phyloP scores from a whole-genome alignment of 2,888 invertebrate species.

The Caenorhabditis imperialis region DNA sequence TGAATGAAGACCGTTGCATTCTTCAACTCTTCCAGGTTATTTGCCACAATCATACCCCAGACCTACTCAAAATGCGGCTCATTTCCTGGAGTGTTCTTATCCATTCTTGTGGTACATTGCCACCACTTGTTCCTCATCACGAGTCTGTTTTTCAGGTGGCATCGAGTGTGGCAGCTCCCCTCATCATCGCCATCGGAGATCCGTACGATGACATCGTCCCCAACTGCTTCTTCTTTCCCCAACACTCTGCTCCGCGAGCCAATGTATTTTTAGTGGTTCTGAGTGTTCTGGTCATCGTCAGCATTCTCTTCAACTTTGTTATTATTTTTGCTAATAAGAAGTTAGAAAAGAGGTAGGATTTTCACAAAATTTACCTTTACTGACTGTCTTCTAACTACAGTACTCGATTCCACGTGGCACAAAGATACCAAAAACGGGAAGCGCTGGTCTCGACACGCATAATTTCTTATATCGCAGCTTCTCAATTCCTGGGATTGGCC shows the following conservation, averaged over 20 bases:
- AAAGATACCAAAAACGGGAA: slow-evolving; percentile 49
- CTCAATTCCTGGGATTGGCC: slow-evolving; percentile 40
- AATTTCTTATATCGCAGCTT: slow-evolving; percentile 38
- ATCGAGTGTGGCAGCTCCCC: slow-evolving; percentile 25
- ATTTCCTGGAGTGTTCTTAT: slow-evolving; percentile 28
- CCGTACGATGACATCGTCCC: slow-evolving; percentile 45
- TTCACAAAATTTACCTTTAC: too few relatives aligned
- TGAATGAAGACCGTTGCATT: too few relatives aligned
- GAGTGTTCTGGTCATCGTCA: slow-evolving; percentile 27
- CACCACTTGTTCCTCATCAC: not conserved
- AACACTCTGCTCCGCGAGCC: slow-evolving; percentile 33
- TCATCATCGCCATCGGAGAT: slow-evolving; percentile 44
- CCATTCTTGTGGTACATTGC: slow-evolving; percentile 31
- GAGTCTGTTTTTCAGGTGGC: slow-evolving; percentile 16
- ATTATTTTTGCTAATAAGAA: slow-evolving; percentile 48
- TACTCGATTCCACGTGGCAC: slow-evolving; percentile 32
- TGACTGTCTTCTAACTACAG: not conserved
- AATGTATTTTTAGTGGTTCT: slow-evolving; percentile 36
- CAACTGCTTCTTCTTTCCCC: slow-evolving; percentile 51
- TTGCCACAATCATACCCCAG: slow-evolving; percentile 26
- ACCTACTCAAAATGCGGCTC: slow-evolving; percentile 24
- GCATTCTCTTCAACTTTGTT: slow-evolving; percentile 38
- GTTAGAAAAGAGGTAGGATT: slow-evolving; percentile 33
- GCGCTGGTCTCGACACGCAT: slow-evolving; percentile 44
- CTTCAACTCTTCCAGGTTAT: slow-evolving; percentile 1